phyloP scores from a whole-genome alignment of 2,113 vertebrate genomes.

The Ibidorhyncha struthersii region DNA sequence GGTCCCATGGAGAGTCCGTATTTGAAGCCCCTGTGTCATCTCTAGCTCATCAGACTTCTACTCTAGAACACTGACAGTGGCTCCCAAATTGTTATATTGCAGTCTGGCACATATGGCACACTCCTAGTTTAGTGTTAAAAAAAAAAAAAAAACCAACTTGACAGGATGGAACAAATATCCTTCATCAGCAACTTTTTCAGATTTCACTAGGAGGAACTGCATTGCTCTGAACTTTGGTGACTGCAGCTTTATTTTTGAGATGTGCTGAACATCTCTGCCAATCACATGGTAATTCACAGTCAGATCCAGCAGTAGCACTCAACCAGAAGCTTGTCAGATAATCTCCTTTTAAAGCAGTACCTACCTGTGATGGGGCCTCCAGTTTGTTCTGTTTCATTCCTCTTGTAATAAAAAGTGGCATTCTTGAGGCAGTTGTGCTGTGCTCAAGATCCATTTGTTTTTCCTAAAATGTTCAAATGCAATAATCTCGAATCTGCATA shows the following conservation, averaged over 20 bases:
- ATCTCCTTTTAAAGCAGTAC: not conserved
- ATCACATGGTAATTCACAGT: not conserved
- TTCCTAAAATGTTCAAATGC: not conserved
- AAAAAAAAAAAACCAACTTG: not conserved
- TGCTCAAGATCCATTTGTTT: not conserved
- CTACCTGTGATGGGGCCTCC: not conserved
- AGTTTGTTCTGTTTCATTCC: not conserved
- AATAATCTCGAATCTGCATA: not conserved
- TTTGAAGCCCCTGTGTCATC: not conserved
- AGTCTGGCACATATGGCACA: not conserved
- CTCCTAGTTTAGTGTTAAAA: not conserved
- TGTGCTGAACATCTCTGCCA: not conserved
- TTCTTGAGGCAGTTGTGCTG: not conserved
- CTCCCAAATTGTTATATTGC: not conserved
- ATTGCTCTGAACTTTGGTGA: constrained; percentile 7
- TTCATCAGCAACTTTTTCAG: not conserved
- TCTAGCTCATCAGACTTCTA: not conserved
- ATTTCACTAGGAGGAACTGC: not conserved
- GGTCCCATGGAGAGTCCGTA: not conserved
- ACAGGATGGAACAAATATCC: not conserved
- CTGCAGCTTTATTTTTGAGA: constrained; percentile 12
- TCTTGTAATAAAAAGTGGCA: not conserved
- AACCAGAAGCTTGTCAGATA: not conserved
- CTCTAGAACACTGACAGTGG: not conserved
- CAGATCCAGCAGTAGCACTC: not conserved